Evolutionary conservation across 2,797 vertebrate species (phyloP), one percentile per base, ranked within the genome.

Genomic region (Scleropages formosus): DNA sequence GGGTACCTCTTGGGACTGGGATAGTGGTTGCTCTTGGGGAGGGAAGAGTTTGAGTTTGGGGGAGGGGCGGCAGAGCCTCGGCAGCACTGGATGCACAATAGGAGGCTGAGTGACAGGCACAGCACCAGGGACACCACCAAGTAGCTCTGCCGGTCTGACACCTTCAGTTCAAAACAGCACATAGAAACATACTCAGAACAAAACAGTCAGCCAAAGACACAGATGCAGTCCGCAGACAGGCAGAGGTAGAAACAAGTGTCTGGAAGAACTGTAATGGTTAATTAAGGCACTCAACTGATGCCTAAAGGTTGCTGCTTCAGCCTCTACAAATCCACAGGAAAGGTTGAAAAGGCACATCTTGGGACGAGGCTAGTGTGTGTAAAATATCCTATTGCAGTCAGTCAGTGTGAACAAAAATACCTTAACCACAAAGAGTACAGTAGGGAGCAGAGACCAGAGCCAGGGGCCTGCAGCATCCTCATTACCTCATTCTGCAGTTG

Each of bases 1-100:
- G 72, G 77, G 20, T 88, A 98, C 96, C 97, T 96, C 91, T 98
- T 98, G 72, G 96, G 97, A 83, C 97, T 98, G 65, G 96, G 95
- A 88, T 96, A 98, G 84, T 96, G 91, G 92, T 95, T 96, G 89
- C 93, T 97, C 89, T 95, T 94, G 82, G 95, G 95, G 79, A 96
- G 87, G 77, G 84, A 85, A 68, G 88, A 89, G 62, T 89, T 68
- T 78, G 82, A 89, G 83, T 88, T 87, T 72, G 76, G 89, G 79
- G 91, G 89, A 83, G 85, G 85, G 44, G 88, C 89, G 71, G 93
- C 77, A 0, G 87, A 84, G 82, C 88, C 90, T 79, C 95, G 90
- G 87, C 95, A 98, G 64, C 95, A 94, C 88, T 98, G 96, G 83
- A 95, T 87, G 85, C 94, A 98, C 75, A 98, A 87, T 88, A 96